Conservation (phyloP, 2,797 vertebrate genomes). For the Rallus crepitans region DNA sequence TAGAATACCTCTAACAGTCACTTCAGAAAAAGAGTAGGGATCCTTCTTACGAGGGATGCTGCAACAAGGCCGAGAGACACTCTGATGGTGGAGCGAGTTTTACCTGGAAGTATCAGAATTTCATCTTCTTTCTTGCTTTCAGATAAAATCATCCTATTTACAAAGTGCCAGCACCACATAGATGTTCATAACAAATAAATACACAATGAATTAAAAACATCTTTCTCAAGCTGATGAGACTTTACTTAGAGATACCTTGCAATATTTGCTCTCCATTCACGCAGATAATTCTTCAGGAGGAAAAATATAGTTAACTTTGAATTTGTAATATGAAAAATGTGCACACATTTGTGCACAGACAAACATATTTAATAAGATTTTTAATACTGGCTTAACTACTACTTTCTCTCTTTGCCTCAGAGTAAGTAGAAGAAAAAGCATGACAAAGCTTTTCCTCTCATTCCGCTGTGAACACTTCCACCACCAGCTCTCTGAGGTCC, state of each 20-base stretch:
- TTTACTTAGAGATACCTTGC: neutral
- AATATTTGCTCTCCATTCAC: neutral
- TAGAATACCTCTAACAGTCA: neutral
- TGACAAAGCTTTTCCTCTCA: neutral
- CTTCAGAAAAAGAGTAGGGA: neutral
- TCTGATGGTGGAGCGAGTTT: neutral
- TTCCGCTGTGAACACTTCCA: neutral
- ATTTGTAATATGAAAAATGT: neutral
- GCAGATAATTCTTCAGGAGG: neutral
- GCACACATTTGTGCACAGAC: rapidly evolving
- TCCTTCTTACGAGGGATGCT: neutral
- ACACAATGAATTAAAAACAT: neutral
- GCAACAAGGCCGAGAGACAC: neutral
- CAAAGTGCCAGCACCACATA: neutral
- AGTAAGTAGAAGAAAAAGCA: neutral
- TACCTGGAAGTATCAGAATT: neutral
- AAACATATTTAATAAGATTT: neutral
- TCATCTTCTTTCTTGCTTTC: neutral
- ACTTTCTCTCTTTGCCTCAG: neutral
- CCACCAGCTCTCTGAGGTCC: neutral
- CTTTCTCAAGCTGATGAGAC: neutral
- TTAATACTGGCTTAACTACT: neutral
- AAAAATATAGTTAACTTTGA: neutral
- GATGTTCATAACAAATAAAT: neutral
- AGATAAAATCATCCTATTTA: neutral